A percentile compares a stretch with the other conserved stretches of the same genome.
Conservation (phyloP, 1,140 invertebrate species). For the Anastrepha ludens region DNA sequence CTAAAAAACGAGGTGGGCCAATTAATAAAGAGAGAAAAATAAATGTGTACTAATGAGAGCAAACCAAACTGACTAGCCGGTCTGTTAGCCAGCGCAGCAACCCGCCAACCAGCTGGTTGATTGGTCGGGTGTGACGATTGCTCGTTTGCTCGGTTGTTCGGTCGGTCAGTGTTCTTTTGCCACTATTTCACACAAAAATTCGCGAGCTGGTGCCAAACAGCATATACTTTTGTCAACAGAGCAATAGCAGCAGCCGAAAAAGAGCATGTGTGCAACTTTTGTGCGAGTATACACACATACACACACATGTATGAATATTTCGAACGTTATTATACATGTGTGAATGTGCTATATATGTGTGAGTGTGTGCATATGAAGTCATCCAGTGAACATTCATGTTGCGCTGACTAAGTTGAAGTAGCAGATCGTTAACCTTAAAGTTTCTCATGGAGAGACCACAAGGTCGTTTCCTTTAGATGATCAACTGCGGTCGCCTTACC, state of each 20-base stretch:
- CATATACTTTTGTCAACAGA: neutral
- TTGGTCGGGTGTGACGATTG: constrained; percentile 50
- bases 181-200: neutral
- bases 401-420: constrained; percentile 48
- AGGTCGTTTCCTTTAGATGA: constrained; percentile 65
- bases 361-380: constrained; percentile 24
- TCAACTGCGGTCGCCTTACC: constrained; percentile 15
- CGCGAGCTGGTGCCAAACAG: neutral
- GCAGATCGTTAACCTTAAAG: constrained; percentile 74
- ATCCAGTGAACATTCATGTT: constrained; percentile 19
- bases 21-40: neutral
- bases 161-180: constrained; percentile 9
- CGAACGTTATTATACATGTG: neutral
- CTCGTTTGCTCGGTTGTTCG: neutral
- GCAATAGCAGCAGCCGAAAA: neutral
- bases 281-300: neutral
- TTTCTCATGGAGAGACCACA: constrained; percentile 65
- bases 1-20: neutral
- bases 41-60: neutral
- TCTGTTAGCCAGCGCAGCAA: neutral
- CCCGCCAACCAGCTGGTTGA: neutral
- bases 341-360: neutral
- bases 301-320: too few relatives aligned
- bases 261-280: neutral
- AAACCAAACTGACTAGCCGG: neutral